Percentiles rank a stretch among this genome's conserved stretches.
Conservation (phyloP, 2,797 vertebrate genomes). For the Hapalemur alaotrensis region DNA sequence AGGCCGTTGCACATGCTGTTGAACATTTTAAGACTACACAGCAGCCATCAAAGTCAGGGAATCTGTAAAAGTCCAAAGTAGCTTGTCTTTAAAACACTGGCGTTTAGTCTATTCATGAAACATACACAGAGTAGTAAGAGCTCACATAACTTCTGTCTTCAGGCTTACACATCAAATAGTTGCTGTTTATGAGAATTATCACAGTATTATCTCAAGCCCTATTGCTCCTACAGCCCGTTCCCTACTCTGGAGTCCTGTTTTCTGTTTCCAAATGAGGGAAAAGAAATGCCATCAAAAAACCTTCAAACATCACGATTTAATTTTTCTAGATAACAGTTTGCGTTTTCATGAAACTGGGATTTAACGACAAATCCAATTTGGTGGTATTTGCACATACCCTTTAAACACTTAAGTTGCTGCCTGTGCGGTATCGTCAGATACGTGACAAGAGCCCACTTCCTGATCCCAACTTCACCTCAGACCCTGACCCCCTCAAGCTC, state of each 20-base stretch:
- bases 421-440: neutral
- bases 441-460: neutral
- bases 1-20: neutral
- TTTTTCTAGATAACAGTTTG: neutral
- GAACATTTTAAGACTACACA: neutral
- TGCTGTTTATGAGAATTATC: neutral
- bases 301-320: neutral
- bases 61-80: neutral
- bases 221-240: neutral
- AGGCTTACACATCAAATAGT: neutral
- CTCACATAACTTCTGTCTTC: neutral
- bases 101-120: neutral
- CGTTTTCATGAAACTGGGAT: neutral
- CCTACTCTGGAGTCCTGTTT: neutral
- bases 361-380: neutral
- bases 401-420: neutral
- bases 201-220: neutral
- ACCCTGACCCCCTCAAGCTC: neutral
- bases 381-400: neutral
- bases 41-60: neutral
- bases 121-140: neutral
- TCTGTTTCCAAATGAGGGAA: neutral
- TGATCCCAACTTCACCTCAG: neutral
- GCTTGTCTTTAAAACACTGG: neutral
- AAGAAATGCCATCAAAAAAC: neutral